Evolutionary conservation across 2,113 vertebrate genomes (phyloP), one percentile per base, ranked within the genome.

Genomic region (Climacteris rufus): DNA sequence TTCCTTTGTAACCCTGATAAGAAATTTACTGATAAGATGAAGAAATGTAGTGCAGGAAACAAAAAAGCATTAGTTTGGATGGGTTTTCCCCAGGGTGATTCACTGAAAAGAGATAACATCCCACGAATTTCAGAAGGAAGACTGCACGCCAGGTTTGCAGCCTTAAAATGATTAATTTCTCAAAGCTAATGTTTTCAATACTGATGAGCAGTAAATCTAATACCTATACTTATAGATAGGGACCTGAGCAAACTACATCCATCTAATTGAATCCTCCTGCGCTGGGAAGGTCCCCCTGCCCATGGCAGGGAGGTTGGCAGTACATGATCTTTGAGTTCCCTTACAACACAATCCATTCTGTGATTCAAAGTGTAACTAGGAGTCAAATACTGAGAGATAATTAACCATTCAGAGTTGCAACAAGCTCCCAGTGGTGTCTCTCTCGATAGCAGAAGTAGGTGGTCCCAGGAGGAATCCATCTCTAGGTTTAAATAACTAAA

Each of bases 11-110:
- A 59, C 42, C 28, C 49, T 63, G 90, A 97, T 77, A 93, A 70
- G 74, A 95, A 78, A 66, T n/a, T 30, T 40, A 40, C 84, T 52
- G 80, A 53, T 88, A 80, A 92, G 88, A 76, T 76, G 75, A 93
- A 91, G 85, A 95, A 95, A 76, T 65, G 59, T 39, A 82, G 60
- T 45, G 40, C 68, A 89, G 57, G 72, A 90, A 94, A 91, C 0
- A 1, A 95, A 93, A 93, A 92, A 27, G 54, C n/a, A 89, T 74
- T 92, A 72, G n/a, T 87, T 84, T 75, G 56, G 72, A 97, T 69
- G 44, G 86, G 37, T 83, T 89, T 97, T 94, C 57, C 87, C 60
- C 30, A 21, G 23, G 13, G 39, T 68, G 39, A 57, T 88, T 86
- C 45, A 72, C 2, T 74, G 50, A 52, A 66, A 86, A 90, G 54